phyloP scores from a whole-genome alignment of 2,888 invertebrate species.

The Xanthia icteritia region DNA sequence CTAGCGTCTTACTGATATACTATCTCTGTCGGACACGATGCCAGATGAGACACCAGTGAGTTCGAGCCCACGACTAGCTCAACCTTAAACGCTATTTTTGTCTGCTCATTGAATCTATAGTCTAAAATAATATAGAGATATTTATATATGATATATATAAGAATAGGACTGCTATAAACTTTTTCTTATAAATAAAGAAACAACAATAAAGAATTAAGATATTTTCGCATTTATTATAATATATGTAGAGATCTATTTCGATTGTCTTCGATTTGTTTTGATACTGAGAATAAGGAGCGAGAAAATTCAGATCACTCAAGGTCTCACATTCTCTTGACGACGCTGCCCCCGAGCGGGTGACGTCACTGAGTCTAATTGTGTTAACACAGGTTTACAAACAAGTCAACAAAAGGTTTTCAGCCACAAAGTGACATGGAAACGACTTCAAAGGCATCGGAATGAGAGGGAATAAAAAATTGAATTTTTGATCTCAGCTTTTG shows the following conservation, averaged over 20 bases:
- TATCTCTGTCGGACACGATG: too few species aligned
- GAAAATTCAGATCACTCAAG: conserved; percentile 20
- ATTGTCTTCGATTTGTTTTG: conserved; percentile 20
- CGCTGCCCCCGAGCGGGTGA: neutral
- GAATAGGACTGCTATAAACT: too few species aligned
- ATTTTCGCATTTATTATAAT: neutral
- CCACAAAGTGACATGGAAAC: conserved; percentile 14
- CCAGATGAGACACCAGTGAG: too few species aligned
- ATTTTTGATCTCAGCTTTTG: neutral
- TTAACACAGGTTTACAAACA: conserved; percentile 32
- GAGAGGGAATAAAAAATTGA: neutral
- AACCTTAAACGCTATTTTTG: too few species aligned
- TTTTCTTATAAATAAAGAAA: too few species aligned
- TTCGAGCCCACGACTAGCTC: too few species aligned
- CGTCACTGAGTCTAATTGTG: conserved; percentile 43
- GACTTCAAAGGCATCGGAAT: conserved; percentile 9
- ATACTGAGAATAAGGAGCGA: neutral
- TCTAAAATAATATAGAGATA: too few species aligned
- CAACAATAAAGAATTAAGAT: neutral
- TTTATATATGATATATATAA: too few species aligned
- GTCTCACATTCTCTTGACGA: conserved; percentile 17
- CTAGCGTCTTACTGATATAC: neutral
- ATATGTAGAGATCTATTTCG: neutral
- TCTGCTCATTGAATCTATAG: too few species aligned
- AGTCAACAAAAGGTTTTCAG: conserved; percentile 10